Evolutionary conservation across 2,888 invertebrate species (phyloP), one percentile per base, ranked within the genome.

Genomic region (Drosophila cracens): DNA sequence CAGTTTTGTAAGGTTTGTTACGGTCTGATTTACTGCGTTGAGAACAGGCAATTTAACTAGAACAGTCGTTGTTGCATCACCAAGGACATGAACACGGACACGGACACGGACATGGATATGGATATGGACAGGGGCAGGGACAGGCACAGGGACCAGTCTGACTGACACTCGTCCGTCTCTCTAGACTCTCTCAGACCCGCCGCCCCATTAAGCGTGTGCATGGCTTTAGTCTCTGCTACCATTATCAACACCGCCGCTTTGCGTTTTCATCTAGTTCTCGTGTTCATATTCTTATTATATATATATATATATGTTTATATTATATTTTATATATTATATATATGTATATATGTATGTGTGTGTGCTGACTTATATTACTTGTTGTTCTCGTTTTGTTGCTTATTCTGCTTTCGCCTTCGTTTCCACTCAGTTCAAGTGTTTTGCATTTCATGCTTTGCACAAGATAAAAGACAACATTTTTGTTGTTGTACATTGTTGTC

Each of bases 371-470:
- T 72, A 63, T 65, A 68, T 82, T 60, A 60, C 79, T 38, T 53
- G 18, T 60, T 48, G 18, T 40, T 38, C 8, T 68, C 74, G 70
- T 82, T 83, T 65, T 75, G 81, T 69, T 74, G 72, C 67, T 71
- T 82, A 57, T 83, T 84, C 86, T 74, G 59, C 86, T 78, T 74
- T 88, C 65, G 87, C 84, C 81, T 84, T 83, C 87, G 71, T 74
- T 84, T 84, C 71, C 84, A 84, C 87, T 84, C 87, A 89, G 84
- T 83, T 84, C 87, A 84, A 84, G 84, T 84, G 89, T 86, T 84
- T 83, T 89, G 87, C 83, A 84, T 89, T 83, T 89, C 70, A 73
- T 83, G 79, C 84, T 87, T 80, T 73, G 70, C 74, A 62, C 65
- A 60, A 75, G 62, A 75, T 71, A 78, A 80, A 79, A 70, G 70